Percentiles rank a stretch among this genome's conserved stretches.
These are phyloP conservation scores for Pocota personata DNA, from an alignment of 2,888 invertebrate genomes.

Conservation along the genomic window DNA sequence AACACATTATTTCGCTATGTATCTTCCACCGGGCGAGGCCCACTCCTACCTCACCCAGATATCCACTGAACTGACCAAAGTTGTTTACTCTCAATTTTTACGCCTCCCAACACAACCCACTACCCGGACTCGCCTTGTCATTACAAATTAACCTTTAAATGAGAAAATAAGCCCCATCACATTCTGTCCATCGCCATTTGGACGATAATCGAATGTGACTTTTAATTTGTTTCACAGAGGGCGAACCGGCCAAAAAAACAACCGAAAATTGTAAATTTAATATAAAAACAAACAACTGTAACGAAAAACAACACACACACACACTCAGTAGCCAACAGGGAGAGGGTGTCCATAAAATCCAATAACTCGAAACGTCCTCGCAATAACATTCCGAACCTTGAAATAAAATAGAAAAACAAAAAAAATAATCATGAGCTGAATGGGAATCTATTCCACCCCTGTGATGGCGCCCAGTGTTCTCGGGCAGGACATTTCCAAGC, in stretches of 20 bases:
- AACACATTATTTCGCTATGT: not conserved
- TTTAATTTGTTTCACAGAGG: constrained; percentile 46
- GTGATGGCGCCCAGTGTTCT: not conserved
- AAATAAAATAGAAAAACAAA: constrained; percentile 14
- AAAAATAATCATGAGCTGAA: not conserved
- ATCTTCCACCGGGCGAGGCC: not conserved
- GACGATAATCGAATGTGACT: constrained; percentile 68
- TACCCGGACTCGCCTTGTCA: not conserved
- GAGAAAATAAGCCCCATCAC: constrained; percentile 44
- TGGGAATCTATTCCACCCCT: constrained; percentile 4
- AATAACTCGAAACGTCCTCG: constrained; percentile 43
- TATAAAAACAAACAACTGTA: constrained; percentile 3
- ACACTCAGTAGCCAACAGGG: not conserved
- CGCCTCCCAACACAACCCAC: not conserved
- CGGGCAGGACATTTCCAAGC: not conserved
- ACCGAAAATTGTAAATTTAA: constrained; percentile 30
- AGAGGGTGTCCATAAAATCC: constrained; percentile 36
- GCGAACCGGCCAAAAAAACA: not conserved
- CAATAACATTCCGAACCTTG: constrained; percentile 27
- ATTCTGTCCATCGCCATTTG: constrained; percentile 27
- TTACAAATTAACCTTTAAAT: constrained; percentile 57
- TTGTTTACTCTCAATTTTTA: not conserved
- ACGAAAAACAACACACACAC: not conserved
- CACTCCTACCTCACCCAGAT: constrained; percentile 4
- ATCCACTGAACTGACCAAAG: constrained; percentile 23